Base-by-base conservation (phyloP, 1,140 invertebrate species). In the Laupala kohalensis region DNA sequence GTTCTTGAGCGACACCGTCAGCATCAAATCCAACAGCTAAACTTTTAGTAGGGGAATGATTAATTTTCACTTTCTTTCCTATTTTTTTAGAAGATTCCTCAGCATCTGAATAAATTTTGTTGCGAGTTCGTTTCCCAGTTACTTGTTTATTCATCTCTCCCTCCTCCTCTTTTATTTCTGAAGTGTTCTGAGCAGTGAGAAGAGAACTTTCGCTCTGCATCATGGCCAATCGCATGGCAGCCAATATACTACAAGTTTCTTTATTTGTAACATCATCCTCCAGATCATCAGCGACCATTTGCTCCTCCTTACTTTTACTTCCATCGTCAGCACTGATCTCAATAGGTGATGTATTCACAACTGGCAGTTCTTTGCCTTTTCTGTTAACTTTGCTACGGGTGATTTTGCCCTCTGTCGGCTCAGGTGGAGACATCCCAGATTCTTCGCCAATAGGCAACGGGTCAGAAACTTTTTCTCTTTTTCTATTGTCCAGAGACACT, bases 171-270 rank as follows among this genome's bases (percentile, higher is more conserved):
- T 53, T 53, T 4, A 2, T 19, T 53, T 53, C 37, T 53, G 19
- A 9, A 53, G 37, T 53, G 37, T 2, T 53, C 37, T 53, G 37
- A 19, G 37, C 19, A 53, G 9, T 53, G 9, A 53, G 19, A 19
- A 53, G 9, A 53, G 37, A 53, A 13, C 19, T 62, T 19, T 53
- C 37, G 25, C 69, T 53, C 13, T 70, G 30, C 25, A 70, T 30
- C 69, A 70, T 70, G 12, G 69, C 69, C 13, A 62, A 62, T 37
- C 69, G 29, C 69, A 70, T 70, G 3, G 69, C 69, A 26, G 69
- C 69, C n/a, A 70, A 30, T 5, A 70, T 70, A 24, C 62, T 64
- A 19, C 30, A 70, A 26, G 69, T 70, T 53, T 70, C 69, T 6
- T 27, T 25, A 5, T 53, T 64, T 23, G n/a, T 24, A 25, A 62